phyloP scores from a whole-genome alignment of 1,140 invertebrate species.

The Penaeus indicus region DNA sequence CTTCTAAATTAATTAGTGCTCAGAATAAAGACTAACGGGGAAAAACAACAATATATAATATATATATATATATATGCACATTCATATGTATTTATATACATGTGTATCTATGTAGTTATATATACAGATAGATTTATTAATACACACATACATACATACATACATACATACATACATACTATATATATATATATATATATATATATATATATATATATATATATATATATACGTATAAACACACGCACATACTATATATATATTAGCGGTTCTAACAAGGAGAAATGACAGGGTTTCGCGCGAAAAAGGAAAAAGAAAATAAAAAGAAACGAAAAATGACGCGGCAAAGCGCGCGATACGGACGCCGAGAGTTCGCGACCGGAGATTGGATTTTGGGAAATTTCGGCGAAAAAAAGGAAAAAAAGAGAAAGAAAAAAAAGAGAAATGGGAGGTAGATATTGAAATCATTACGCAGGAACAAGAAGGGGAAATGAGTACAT shows the following conservation, averaged over 20 bases:
- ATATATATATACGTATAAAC: background rate
- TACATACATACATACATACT: conserved; percentile 1
- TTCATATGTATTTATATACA: background rate
- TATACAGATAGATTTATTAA: background rate
- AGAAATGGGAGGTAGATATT: too few species aligned
- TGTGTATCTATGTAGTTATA: background rate
- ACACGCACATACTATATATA: background rate
- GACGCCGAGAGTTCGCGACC: too few species aligned
- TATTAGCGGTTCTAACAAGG: background rate
- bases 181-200: conserved; percentile 22
- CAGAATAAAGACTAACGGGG: background rate
- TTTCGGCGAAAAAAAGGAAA: too few species aligned
- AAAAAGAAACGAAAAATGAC: background rate
- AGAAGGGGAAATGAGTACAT: too few species aligned
- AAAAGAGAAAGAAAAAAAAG: too few species aligned
- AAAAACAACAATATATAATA: background rate
- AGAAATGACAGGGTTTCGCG: background rate
- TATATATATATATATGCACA: background rate
- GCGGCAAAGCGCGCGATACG: too few species aligned
- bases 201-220: conserved; percentile 15
- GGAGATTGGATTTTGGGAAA: too few species aligned
- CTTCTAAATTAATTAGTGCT: too few species aligned
- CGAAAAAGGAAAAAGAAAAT: background rate
- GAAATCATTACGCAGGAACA: too few species aligned
- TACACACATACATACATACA: background rate